Conservation (phyloP, 2,797 vertebrate genomes). For the Taenioides sp. region DNA sequence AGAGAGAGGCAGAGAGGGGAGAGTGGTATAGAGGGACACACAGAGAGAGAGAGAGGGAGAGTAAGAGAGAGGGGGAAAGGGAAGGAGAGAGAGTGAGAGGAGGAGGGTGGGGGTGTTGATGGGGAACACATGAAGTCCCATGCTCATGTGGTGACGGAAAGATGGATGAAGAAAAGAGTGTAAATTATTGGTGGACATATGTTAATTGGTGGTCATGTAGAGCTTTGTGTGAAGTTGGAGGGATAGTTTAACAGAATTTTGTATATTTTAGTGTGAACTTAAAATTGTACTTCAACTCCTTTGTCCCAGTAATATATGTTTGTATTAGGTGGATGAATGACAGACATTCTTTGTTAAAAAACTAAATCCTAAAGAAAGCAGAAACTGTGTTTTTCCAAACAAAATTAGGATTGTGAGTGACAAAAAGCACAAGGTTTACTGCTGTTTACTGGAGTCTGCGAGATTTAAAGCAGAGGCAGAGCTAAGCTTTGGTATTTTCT, state of each 20-base stretch:
- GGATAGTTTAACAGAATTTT: neutral
- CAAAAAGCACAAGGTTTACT: neutral
- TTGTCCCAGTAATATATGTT: neutral
- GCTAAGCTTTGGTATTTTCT: neutral
- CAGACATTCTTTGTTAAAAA: neutral
- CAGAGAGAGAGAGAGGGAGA: constrained; percentile 4
- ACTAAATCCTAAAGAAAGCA: neutral
- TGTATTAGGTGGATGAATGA: neutral
- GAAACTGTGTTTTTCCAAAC: neutral
- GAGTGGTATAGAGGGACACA: neutral
- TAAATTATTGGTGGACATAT: constrained; percentile 13
- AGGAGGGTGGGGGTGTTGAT: constrained; percentile 71
- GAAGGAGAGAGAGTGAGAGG: neutral
- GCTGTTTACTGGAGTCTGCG: neutral
- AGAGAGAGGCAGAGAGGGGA: constrained; percentile 47
- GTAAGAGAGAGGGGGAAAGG: no score
- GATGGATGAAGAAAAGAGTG: constrained; percentile 1
- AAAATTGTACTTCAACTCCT: neutral
- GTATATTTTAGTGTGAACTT: neutral
- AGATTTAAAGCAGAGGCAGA: neutral
- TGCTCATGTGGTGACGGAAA: constrained; percentile 38
- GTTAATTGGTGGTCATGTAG: constrained; percentile 4
- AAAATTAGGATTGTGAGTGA: neutral
- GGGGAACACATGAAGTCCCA: constrained; percentile 86
- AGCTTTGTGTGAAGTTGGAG: neutral